phyloP scores from a whole-genome alignment of 2,113 vertebrate species.

The Gavia stellata region DNA sequence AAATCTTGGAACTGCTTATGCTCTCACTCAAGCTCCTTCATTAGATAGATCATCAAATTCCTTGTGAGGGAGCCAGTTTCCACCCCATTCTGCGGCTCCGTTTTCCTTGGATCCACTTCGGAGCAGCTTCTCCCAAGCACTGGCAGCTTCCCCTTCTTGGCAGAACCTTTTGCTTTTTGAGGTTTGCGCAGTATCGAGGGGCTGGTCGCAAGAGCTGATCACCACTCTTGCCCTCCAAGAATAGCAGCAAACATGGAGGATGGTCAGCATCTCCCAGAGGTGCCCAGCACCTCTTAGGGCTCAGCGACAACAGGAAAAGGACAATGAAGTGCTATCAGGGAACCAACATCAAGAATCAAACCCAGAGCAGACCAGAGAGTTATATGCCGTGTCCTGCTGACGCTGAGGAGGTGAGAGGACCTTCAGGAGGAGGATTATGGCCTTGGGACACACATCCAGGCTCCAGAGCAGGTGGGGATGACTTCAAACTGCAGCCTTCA shows the following conservation, averaged over 20 bases:
- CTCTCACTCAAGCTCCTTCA: slow-evolving; percentile 16
- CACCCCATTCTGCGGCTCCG: slow-evolving; percentile 33
- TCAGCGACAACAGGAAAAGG: neutral
- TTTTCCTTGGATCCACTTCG: slow-evolving; percentile 33
- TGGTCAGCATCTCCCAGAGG: neutral
- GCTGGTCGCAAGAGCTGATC: neutral
- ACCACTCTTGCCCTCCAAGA: neutral
- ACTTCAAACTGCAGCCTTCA: neutral
- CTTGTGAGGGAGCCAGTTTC: slow-evolving; percentile 55
- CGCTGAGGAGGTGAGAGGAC: neutral
- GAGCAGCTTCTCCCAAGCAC: neutral
- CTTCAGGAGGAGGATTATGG: neutral
- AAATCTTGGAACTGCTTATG: slow-evolving; percentile 40
- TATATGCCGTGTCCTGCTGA: neutral
- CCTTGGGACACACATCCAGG: neutral
- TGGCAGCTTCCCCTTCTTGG: slow-evolving; percentile 6
- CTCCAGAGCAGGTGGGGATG: neutral
- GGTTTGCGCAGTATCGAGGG: neutral
- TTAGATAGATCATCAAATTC: slow-evolving; percentile 54
- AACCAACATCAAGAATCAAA: neutral
- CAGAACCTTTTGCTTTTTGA: neutral
- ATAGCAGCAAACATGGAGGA: neutral
- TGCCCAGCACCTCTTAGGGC: neutral
- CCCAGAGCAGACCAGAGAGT: neutral
- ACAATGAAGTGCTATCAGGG: neutral